phyloP scores from a whole-genome alignment of 2,888 invertebrate genomes.

The Erpobdella octoculata region DNA sequence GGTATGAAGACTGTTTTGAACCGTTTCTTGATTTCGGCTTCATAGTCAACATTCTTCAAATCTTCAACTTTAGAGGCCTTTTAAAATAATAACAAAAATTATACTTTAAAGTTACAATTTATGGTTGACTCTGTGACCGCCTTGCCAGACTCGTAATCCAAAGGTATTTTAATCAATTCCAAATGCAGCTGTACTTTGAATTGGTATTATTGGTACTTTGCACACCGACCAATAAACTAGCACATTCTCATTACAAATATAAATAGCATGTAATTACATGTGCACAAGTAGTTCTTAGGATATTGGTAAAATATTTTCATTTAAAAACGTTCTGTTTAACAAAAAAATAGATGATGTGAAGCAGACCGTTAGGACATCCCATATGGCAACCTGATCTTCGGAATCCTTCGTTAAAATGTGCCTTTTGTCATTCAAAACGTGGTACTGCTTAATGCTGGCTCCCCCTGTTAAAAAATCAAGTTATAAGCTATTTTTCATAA shows the following conservation, averaged over 20 bases:
- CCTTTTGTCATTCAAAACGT: slow-evolving; percentile 87
- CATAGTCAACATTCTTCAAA: slow-evolving; percentile 77
- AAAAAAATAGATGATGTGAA: background rate
- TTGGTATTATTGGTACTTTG: no score
- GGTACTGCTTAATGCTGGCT: slow-evolving; percentile 83
- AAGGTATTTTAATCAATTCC: no score
- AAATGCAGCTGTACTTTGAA: no score
- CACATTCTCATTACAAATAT: no score
- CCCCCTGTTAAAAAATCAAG: slow-evolving; percentile 71
- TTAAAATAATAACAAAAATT: background rate
- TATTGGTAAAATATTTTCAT: no score
- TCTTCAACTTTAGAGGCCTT: slow-evolving; percentile 76
- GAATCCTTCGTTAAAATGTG: slow-evolving; percentile 93
- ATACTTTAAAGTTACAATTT: background rate
- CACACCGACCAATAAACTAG: no score
- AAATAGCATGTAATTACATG: no score
- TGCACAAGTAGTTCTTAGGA: no score
- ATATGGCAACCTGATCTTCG: slow-evolving; percentile 77
- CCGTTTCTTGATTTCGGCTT: slow-evolving; percentile 80
- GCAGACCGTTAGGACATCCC: slow-evolving; percentile 78
- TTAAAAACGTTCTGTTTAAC: background rate
- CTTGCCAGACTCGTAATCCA: no score
- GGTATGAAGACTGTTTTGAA: slow-evolving; percentile 91
- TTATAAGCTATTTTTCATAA: no score
- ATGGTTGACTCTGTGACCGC: no score